A percentile compares a stretch with the other conserved stretches of the same genome.
Evolutionary conservation across 2,888 invertebrate species (phyloP).

Genomic region (Cyaniris semiargus): DNA sequence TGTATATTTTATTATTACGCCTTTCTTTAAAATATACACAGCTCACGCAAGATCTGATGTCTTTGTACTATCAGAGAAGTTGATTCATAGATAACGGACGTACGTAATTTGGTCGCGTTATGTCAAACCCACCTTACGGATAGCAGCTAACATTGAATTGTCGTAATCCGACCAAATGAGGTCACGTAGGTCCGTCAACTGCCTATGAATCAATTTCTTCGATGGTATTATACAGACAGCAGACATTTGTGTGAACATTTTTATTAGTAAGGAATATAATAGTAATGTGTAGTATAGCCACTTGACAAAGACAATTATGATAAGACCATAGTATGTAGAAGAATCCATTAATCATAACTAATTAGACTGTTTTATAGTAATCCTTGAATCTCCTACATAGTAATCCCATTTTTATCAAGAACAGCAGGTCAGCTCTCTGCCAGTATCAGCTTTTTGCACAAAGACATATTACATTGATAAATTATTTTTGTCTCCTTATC

Average conservation of each 20-base stretch:
- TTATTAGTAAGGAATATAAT: not conserved
- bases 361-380: not conserved
- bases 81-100: too few species aligned
- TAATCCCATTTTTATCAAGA: not conserved
- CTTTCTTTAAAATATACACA: not conserved
- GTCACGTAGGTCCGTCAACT: too few species aligned
- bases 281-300: not conserved
- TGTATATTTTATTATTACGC: not conserved
- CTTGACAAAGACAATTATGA: not conserved
- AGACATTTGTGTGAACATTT: not conserved
- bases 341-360: not conserved
- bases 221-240: not conserved
- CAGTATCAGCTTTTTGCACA: not conserved
- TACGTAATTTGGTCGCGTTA: too few species aligned
- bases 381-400: not conserved
- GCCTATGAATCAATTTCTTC: too few species aligned
- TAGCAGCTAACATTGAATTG: too few species aligned
- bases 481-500: not conserved
- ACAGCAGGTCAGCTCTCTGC: too few species aligned
- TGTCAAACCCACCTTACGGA: too few species aligned
- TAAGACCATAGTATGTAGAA: not conserved
- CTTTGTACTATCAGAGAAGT: not conserved
- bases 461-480: not conserved
- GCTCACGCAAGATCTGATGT: not conserved
- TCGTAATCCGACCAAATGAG: too few species aligned